Evolutionary conservation across 1,140 invertebrate genomes (phyloP).

Genomic region (Lamellibrachia luymesi): DNA sequence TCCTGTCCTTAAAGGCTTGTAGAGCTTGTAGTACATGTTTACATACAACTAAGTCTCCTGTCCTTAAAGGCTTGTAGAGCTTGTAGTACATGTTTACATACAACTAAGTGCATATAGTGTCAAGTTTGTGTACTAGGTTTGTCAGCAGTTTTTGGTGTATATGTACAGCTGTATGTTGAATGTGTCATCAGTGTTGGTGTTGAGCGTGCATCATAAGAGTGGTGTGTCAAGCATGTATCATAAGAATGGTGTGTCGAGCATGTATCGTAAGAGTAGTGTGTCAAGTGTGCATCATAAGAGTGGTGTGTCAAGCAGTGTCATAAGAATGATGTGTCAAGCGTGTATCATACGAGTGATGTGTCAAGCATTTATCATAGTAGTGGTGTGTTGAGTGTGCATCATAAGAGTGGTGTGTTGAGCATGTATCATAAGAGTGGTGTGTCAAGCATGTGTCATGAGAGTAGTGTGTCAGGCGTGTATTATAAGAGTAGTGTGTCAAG

Average conservation of each 20-base stretch:
- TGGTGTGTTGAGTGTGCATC: not conserved
- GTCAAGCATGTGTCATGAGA: not conserved
- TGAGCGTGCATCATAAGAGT: not conserved
- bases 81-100: no score
- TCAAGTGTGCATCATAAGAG: no score
- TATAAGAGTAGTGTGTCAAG: not conserved
- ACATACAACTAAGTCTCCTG: no score
- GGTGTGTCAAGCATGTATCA: not conserved
- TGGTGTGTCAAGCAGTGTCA: not conserved
- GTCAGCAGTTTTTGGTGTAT: not conserved
- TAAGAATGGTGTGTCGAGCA: not conserved
- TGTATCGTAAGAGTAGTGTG: not conserved
- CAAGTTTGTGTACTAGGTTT: no score
- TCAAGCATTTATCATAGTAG: not conserved
- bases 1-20: no score
- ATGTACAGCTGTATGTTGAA: not conserved
- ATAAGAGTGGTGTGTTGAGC: constrained; percentile 16
- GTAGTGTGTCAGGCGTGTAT: not conserved
- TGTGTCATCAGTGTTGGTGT: not conserved
- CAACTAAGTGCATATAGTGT: no score
- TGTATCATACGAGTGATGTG: constrained; percentile 20
- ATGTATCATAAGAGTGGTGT: not conserved
- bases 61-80: no score
- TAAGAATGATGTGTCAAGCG: not conserved
- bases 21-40: no score